Conservation (phyloP, 2,888 invertebrate species). For the Panorpa germanica region DNA sequence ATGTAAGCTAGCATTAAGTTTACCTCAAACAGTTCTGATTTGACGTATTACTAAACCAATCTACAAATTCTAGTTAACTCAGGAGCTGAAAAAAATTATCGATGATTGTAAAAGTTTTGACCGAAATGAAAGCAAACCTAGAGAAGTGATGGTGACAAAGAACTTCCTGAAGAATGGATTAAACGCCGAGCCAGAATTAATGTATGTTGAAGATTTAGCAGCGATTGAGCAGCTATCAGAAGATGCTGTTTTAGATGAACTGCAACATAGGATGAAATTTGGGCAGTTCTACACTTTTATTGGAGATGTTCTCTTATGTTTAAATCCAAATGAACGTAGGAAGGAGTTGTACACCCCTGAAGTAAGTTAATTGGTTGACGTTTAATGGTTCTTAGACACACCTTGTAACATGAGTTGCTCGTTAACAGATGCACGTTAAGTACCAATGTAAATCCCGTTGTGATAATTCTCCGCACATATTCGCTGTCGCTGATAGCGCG, state of each 20-base stretch:
- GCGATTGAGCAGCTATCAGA: constrained; percentile 57
- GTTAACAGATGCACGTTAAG: constrained; percentile 51
- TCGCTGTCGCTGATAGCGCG: constrained; percentile 73
- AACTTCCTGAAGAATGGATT: constrained; percentile 29
- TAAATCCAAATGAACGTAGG: constrained; percentile 64
- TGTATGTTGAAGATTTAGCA: constrained; percentile 71
- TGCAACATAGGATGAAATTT: constrained; percentile 44
- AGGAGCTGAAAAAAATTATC: constrained; percentile 45
- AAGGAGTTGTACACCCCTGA: constrained; percentile 52
- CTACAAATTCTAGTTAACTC: constrained; percentile 44
- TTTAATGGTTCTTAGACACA: constrained; percentile 6
- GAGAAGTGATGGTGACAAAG: constrained; percentile 30
- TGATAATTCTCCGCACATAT: constrained; percentile 81
- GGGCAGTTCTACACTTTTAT: constrained; percentile 58
- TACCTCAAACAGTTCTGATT: no score
- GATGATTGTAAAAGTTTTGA: no score
- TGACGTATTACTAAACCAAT: no score
- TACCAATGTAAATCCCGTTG: constrained; percentile 73
- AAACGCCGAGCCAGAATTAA: constrained; percentile 39
- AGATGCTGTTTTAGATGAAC: constrained; percentile 43
- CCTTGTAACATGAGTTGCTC: constrained; percentile 9
- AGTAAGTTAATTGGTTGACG: constrained; percentile 31
- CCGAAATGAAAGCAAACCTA: no score
- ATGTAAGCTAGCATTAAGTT: constrained; percentile 45
- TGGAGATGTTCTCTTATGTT: constrained; percentile 57